Evolutionary conservation across 2,797 vertebrate species (phyloP).

Genomic region (Prionace glauca): DNA sequence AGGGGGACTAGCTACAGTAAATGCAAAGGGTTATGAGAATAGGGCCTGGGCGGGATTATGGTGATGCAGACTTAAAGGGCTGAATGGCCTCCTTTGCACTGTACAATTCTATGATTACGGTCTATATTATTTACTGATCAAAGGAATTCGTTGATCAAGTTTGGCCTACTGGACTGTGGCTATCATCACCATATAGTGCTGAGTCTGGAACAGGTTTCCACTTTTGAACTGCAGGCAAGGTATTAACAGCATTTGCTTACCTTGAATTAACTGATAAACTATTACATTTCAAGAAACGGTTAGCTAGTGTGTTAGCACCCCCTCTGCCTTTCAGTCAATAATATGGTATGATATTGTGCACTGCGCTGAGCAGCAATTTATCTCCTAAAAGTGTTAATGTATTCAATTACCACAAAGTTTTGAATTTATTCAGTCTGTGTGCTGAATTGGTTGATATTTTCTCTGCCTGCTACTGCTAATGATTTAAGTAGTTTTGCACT

Average conservation of each 20-base stretch:
- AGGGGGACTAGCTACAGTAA: too few species aligned
- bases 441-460: not conserved
- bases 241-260: not conserved
- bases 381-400: not conserved
- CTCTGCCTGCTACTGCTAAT: not conserved
- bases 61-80: too few species aligned
- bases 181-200: not conserved
- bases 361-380: not conserved
- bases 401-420: not conserved
- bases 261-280: not conserved
- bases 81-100: too few species aligned
- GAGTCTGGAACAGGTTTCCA: not conserved
- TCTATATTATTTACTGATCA: too few species aligned
- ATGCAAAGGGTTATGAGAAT: too few species aligned
- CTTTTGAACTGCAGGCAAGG: too few species aligned
- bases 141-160: not conserved
- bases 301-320: not conserved
- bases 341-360: too few species aligned
- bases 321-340: not conserved
- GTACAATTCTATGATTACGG: too few species aligned
- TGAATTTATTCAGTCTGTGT: not conserved
- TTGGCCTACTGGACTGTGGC: not conserved
- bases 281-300: not conserved
- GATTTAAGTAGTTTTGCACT: not conserved
- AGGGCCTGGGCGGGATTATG: too few species aligned